Base-by-base conservation (phyloP, 2,888 invertebrate genomes). In the Artemia sp. region DNA sequence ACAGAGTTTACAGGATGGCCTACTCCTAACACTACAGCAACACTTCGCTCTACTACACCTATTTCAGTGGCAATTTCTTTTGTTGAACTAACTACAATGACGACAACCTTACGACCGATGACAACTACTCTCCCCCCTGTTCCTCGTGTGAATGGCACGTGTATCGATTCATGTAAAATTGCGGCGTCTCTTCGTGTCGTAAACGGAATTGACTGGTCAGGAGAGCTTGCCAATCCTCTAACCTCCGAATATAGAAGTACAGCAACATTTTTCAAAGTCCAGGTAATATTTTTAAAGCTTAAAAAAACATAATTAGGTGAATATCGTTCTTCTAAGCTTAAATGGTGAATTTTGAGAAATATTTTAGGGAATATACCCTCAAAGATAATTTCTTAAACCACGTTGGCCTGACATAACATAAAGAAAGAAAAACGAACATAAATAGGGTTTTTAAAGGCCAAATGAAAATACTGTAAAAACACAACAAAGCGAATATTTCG, bases 1-100 rank as follows among this genome's bases (percentile, higher is more conserved):
- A 92, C 91, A 19, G 90, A 90, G 78, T 92, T 92, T 75, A 91
- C 90, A 12, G 92, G 92, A 14, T 92, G 92, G 92, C 90, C 91
- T 12, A 88, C 90, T 0, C 83, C 85, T 51, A 85, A 85, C 0
- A 84, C 85, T 4, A 81, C 82, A 11, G 82, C 84, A 0, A 79
- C 83, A 0, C 76, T 79, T 51, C 83, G 84, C 70, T 81, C 82
- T 2, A 81, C 82, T 72, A 80, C 81, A 5, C 81, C 82, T 2
- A 83, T 83, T 53, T 69, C 72, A 51, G 38, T 38, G 38, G 2
- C 38, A 6, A 38, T 38, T 38, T 38, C 38, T 38, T 38, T 38
- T 38, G 38, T 38, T 38, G 73, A 76, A 52, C 74, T 77, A n/a
- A 75, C 77, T 5, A 83, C 83, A 6, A 85, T 86, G 0, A 85